Evolutionary conservation across 2,113 vertebrate species (phyloP), one percentile per base, ranked within the genome.

Genomic region (Oryzias celebensis): DNA sequence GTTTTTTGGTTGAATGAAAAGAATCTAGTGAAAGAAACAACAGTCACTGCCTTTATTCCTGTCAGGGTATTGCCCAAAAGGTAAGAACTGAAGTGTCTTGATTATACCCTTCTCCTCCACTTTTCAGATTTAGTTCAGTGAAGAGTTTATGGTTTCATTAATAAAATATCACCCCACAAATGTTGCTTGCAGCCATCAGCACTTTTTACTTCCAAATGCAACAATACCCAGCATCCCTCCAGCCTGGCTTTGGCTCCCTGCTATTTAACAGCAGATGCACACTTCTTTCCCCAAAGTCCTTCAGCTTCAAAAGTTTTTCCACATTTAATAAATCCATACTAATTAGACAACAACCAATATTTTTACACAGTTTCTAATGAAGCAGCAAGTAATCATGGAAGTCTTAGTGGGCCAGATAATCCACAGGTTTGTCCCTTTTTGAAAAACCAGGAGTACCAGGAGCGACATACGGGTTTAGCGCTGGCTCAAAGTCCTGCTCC

Each of bases 191-290:
- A 52, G 17, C 4, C 24, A 60, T 65, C 22, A 16, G 6, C 31
- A 47, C 43, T 26, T 59, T 65, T 53, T 60, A 47, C 62, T 72
- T 20, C 1, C 4, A 36, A 59, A 14, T 12, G 52, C 59, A 80
- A 78, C 56, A 87, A 67, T 78, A 69, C 71, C 77, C 72, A 43
- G 61, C 78, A 70, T 86, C 82, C 71, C 83, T 67, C 57, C 41
- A 50, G 63, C 77, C 62, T 20, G 42, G 41, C 42, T 75, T 42
- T 23, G 53, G 54, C 50, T 83, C 82, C 82, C 80, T 87, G 80
- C 75, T 83, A 23, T 80, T 24, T 55, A 68, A 55, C 16, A 23
- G 70, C 47, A 55, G n/a, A 48, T 3, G 17, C 13, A 18, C 8
- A 24, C 15, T 13, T 22, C 50, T 8, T 17, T 7, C 44, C 14